Evolutionary conservation across 2,797 vertebrate genomes (phyloP).

Genomic region (Sebastes miniatus): DNA sequence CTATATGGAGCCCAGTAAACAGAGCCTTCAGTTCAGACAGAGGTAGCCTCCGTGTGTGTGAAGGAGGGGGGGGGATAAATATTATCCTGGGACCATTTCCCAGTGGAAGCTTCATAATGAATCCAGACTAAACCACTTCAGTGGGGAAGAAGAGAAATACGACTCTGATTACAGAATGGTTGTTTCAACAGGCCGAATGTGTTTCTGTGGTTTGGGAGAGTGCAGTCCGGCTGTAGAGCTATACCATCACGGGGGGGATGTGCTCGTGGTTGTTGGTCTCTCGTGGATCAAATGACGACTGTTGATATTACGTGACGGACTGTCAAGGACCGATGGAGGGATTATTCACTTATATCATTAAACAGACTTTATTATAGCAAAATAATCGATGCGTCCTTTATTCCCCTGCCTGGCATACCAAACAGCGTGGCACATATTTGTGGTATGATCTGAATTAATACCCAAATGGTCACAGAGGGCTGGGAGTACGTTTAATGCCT

Average conservation of each 20-base stretch:
- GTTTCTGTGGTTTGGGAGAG: conserved; percentile 60
- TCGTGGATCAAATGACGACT: conserved; percentile 1
- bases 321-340: not conserved
- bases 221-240: conserved; percentile 14
- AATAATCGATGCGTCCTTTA: not conserved
- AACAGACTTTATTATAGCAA: not conserved
- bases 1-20: conserved; percentile 48
- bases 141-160: conserved; percentile 69
- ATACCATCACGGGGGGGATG: conserved; percentile 60
- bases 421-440: not conserved
- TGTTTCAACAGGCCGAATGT: conserved; percentile 65
- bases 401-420: not conserved
- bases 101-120: conserved; percentile 69
- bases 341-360: conserved; percentile 6
- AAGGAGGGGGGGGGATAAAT: conserved; percentile 47
- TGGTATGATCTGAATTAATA: not conserved
- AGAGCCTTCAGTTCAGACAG: conserved; percentile 50
- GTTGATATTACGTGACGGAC: conserved; percentile 29
- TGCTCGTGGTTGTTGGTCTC: conserved; percentile 7
- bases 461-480: not conserved
- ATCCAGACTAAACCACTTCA: conserved; percentile 83
- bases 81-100: conserved; percentile 67
- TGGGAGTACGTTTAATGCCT: not conserved
- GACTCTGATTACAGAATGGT: conserved; percentile 75
- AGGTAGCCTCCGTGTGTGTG: conserved; percentile 41